These are phyloP conservation scores for Halisarca cf. caerulea DNA, from an alignment of 37 sponge, comb jelly and placozoan genomes.

Conservation along the genomic window DNA sequence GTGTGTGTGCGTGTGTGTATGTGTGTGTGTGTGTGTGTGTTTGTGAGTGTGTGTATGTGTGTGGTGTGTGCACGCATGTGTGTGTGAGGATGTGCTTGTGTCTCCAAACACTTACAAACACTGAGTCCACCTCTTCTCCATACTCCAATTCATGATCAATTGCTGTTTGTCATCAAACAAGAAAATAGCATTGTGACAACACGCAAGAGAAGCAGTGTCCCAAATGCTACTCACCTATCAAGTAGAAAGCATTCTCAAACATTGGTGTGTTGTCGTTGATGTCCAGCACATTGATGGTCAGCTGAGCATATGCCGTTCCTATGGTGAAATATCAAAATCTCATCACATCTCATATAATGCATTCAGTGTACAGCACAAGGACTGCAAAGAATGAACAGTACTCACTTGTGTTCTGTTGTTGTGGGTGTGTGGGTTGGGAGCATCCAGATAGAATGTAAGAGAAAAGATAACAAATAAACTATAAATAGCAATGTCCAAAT, in stretches of 20 bases:
- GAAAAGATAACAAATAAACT: too few species aligned
- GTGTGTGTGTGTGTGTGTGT: too few species aligned
- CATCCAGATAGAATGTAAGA: background rate
- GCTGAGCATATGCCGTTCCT: conserved; percentile 5
- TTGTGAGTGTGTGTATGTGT: too few species aligned
- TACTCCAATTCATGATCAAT: conserved; percentile 29
- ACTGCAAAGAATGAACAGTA: background rate
- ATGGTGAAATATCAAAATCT: background rate
- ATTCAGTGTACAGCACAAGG: too few species aligned
- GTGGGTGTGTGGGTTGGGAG: background rate
- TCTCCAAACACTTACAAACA: background rate
- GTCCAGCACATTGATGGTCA: conserved; percentile 2
- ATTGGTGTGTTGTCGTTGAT: conserved; percentile 17
- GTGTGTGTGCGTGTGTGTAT: too few species aligned
- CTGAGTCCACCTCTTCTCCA: conserved; percentile 18
- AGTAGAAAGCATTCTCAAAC: conserved; percentile 21
- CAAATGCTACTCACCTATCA: background rate
- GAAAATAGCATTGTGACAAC: background rate
- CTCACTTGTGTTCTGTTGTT: background rate
- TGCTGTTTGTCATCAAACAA: background rate
- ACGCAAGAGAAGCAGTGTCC: background rate
- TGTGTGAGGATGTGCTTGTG: background rate
- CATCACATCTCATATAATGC: too few species aligned
- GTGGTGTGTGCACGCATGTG: too few species aligned
- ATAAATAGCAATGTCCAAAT: too few species aligned